Evolutionary conservation across 1,140 invertebrate species (phyloP).

Genomic region (Drosophila ananassae): DNA sequence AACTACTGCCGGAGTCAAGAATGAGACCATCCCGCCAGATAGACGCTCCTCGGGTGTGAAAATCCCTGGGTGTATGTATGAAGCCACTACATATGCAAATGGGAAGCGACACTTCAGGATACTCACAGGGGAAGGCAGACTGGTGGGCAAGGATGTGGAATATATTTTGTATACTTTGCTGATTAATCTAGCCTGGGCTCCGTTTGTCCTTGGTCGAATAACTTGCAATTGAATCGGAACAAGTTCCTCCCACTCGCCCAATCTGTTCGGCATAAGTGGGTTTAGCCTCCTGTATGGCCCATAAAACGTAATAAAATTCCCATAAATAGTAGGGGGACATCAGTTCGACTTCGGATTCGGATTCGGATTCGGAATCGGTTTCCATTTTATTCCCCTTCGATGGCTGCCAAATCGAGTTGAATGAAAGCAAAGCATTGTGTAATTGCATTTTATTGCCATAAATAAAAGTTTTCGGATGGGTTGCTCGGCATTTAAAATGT

Average conservation of each 20-base stretch:
- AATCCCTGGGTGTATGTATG: constrained; percentile 14
- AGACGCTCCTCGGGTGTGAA: constrained; percentile 3
- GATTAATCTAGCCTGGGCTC: constrained; percentile 61
- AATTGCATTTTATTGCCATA: constrained; percentile 78
- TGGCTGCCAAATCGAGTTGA: constrained; percentile 40
- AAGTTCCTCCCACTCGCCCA: constrained; percentile 43
- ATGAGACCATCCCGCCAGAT: constrained; percentile 44
- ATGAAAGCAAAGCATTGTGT: constrained; percentile 60
- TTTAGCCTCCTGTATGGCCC: constrained; percentile 37
- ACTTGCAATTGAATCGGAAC: constrained; percentile 65
- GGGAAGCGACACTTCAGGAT: constrained; percentile 60
- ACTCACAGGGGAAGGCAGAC: constrained; percentile 6
- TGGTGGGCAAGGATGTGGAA: not conserved
- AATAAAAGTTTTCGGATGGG: constrained; percentile 53
- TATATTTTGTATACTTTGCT: constrained; percentile 55
- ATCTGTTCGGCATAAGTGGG: constrained; percentile 17
- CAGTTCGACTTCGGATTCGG: constrained; percentile 6
- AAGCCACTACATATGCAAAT: constrained; percentile 39
- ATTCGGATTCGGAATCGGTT: not conserved
- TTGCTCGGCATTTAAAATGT: constrained; percentile 21
- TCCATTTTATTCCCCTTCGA: constrained; percentile 17
- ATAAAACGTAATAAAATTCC: constrained; percentile 67
- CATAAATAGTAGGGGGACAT: constrained; percentile 58
- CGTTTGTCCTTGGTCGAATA: constrained; percentile 46
- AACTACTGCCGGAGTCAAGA: constrained; percentile 48